Evolutionary conservation across 2,797 vertebrate genomes (phyloP), one percentile per base, ranked within the genome.

Genomic region (Gephyroberyx darwinii): DNA sequence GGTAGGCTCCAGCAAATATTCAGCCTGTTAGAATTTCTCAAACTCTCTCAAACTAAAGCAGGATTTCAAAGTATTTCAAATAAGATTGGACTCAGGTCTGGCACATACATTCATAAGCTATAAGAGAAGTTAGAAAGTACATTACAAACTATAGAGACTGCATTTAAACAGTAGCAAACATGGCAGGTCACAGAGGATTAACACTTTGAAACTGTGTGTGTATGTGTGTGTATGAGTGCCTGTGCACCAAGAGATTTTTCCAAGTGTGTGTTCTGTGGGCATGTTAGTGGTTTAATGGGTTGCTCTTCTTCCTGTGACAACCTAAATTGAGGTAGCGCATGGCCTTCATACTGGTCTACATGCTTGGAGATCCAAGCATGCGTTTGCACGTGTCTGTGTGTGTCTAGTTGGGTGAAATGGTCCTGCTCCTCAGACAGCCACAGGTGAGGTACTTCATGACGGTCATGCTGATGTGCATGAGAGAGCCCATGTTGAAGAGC

Each of bases 381-480:
- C n/a, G 8, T 53, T 12, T 52, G 64, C 43, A 43, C 12, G 41
- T 62, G 59, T 62, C 2, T 48, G 45, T 37, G 37, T 39, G 7
- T 39, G 5, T 69, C 68, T 78, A 93, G 84, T 89, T 78, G 26
- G 93, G 92, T 47, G 91, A 86, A 50, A 94, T n/a, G 0, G 91
- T 87, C 41, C 86, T 80, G 69, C 80, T 91, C 74, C 84, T 90
- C 78, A 93, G 74, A 86, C 90, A 93, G 31, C 91, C 88, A 50
- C 91, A 94, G 77, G 89, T 93, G 60, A 93, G 81, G 66, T 81
- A 94, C 86, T 91, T 92, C 81, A 96, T 89, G 59, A 83, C 83
- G 0, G 78, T 90, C 73, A 95, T 80, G 75, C 91, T 79, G 77
- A 95, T 10, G 8, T 94, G 91, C 91, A 95, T 94, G 51, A 95